phyloP scores from a whole-genome alignment of 2,888 invertebrate species.

The Lapara coniferarum region DNA sequence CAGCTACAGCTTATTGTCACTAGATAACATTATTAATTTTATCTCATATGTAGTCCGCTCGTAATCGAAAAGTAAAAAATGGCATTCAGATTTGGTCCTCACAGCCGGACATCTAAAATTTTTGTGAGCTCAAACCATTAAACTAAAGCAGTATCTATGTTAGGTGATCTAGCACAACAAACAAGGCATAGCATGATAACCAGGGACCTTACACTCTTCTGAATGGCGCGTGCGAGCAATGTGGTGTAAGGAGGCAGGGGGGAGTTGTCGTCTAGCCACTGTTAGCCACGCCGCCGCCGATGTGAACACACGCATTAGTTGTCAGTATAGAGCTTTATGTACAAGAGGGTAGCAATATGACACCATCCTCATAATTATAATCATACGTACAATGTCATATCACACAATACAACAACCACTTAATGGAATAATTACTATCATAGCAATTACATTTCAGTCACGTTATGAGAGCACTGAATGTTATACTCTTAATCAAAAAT shows the following conservation, averaged over 20 bases:
- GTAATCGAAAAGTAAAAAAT: no score
- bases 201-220: constrained; percentile 86
- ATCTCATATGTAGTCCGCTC: no score
- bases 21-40: no score
- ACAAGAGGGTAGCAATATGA: not conserved
- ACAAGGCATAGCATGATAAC: constrained; percentile 23
- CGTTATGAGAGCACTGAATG: no score
- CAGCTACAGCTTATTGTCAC: no score
- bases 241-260: constrained; percentile 87
- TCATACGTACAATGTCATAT: no score
- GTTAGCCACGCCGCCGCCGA: constrained; percentile 71
- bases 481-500: not conserved
- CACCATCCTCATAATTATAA: not conserved
- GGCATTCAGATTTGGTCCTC: no score
- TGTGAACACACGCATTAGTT: constrained; percentile 66
- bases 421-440: no score
- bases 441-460: no score
- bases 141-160: not conserved
- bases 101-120: no score
- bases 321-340: constrained; percentile 36
- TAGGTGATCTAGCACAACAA: constrained; percentile 40
- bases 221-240: constrained; percentile 87
- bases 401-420: no score
- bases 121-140: not conserved
- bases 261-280: constrained; percentile 92